A percentile compares a stretch with the other conserved stretches of the same genome.
These are phyloP conservation scores for Anthoptus insignis DNA, from an alignment of 2,888 invertebrate genomes.

Conservation along the genomic window DNA sequence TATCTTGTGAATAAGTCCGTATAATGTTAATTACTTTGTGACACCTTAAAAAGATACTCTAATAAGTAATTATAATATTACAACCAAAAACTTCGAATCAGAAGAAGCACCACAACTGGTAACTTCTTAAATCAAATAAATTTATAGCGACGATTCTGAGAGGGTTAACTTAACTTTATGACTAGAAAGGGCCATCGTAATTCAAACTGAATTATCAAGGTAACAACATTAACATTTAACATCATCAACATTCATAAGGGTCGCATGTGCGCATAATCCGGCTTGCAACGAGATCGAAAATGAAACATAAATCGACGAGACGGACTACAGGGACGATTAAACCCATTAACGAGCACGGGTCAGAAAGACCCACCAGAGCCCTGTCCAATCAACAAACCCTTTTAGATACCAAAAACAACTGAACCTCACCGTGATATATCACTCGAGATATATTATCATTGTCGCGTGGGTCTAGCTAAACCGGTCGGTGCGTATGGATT, in stretches of 20 bases:
- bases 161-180: neutral
- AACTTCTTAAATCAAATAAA: too few species aligned
- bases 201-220: conserved; percentile 10
- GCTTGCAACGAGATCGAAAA: conserved; percentile 84
- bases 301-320: conserved; percentile 85
- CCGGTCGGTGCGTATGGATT: conserved; percentile 81
- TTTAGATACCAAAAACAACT: conserved; percentile 57
- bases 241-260: conserved; percentile 69
- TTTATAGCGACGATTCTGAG: too few species aligned
- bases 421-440: conserved; percentile 46
- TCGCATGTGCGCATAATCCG: conserved; percentile 75
- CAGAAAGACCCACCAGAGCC: conserved; percentile 68
- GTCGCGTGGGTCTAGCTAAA: conserved; percentile 64
- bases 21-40: too few species aligned
- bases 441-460: conserved; percentile 55
- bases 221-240: conserved; percentile 62
- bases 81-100: too few species aligned
- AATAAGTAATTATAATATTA: too few species aligned
- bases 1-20: too few species aligned
- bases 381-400: conserved; percentile 82
- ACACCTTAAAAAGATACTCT: too few species aligned
- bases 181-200: neutral
- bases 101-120: too few species aligned
- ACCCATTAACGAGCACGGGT: conserved; percentile 83
- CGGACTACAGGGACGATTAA: conserved; percentile 83